Evolutionary conservation across 2,888 invertebrate genomes (phyloP).

Genomic region (Alloplasta piceator): DNA sequence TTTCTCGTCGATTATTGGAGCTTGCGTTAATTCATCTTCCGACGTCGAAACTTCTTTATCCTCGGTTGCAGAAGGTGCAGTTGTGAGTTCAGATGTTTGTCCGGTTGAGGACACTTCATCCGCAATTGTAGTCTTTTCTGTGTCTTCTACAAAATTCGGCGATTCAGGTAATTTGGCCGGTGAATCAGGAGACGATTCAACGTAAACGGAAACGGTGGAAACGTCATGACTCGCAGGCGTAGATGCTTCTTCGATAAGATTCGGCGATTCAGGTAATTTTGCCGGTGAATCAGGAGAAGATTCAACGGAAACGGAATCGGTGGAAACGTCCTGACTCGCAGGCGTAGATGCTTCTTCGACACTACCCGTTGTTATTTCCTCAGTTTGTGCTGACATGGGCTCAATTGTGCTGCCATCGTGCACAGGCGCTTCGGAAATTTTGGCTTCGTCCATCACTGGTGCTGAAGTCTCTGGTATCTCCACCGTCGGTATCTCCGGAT

Average conservation of each 20-base stretch:
- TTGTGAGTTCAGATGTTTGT: constrained; percentile 26
- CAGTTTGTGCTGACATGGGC: constrained; percentile 9
- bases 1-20: constrained; percentile 10
- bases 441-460: constrained; percentile 11
- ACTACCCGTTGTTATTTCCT: constrained; percentile 17
- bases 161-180: constrained; percentile 4
- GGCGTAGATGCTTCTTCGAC: constrained; percentile 9
- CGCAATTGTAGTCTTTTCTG: not conserved
- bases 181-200: not conserved
- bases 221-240: constrained; percentile 4
- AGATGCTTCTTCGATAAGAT: not conserved
- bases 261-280: not conserved
- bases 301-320: constrained; percentile 13
- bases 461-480: constrained; percentile 3
- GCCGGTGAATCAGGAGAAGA: not conserved
- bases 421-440: constrained; percentile 3
- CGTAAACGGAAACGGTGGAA: constrained; percentile 8
- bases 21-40: constrained; percentile 19
- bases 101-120: constrained; percentile 7
- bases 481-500: not conserved
- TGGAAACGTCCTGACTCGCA: constrained; percentile 4
- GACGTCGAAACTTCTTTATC: constrained; percentile 31
- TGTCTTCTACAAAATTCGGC: not conserved
- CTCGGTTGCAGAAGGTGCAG: constrained; percentile 23
- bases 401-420: constrained; percentile 7